Evolutionary conservation across 2,113 vertebrate genomes (phyloP).

Genomic region (Pachypanchax playfairii): DNA sequence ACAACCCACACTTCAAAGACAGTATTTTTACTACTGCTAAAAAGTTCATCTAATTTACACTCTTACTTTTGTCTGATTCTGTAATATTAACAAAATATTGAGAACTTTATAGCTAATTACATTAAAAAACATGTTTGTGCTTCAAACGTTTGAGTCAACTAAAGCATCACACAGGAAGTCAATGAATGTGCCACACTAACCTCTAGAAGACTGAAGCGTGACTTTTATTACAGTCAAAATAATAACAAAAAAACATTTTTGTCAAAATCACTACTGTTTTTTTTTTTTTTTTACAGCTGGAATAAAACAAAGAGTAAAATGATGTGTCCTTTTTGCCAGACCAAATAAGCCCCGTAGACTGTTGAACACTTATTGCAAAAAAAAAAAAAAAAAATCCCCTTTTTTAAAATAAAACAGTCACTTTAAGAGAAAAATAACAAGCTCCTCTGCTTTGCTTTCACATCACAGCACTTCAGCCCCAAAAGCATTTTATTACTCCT

Average conservation of each 20-base stretch:
- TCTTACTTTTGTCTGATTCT: conserved; percentile 35
- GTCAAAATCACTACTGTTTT: conserved; percentile 8
- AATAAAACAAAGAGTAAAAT: conserved; percentile 74
- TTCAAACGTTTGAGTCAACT: conserved; percentile 17
- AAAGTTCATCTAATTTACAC: conserved; percentile 37
- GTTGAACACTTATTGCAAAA: conserved; percentile 50
- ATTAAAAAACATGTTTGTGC: neutral
- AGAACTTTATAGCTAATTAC: conserved; percentile 13
- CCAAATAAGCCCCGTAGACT: conserved; percentile 71
- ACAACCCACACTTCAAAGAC: conserved; percentile 42
- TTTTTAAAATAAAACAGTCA: conserved; percentile 65
- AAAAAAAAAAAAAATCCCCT: conserved; percentile 9
- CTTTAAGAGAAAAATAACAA: conserved; percentile 72
- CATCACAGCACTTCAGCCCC: conserved; percentile 72
- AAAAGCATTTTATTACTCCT: conserved; percentile 77
- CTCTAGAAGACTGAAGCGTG: conserved; percentile 19
- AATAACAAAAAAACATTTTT: conserved; percentile 26
- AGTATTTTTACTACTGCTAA: conserved; percentile 48
- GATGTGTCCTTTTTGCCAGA: conserved; percentile 45
- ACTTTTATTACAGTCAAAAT: neutral
- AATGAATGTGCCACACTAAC: conserved; percentile 19
- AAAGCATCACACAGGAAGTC: conserved; percentile 4
- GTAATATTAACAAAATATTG: conserved; percentile 29
- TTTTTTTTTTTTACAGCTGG: conserved; percentile 33
- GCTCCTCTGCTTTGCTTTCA: conserved; percentile 54